These are phyloP conservation scores for Aphelocoma californica DNA, from an alignment of 2,797 vertebrate genomes.

Conservation along the genomic window DNA sequence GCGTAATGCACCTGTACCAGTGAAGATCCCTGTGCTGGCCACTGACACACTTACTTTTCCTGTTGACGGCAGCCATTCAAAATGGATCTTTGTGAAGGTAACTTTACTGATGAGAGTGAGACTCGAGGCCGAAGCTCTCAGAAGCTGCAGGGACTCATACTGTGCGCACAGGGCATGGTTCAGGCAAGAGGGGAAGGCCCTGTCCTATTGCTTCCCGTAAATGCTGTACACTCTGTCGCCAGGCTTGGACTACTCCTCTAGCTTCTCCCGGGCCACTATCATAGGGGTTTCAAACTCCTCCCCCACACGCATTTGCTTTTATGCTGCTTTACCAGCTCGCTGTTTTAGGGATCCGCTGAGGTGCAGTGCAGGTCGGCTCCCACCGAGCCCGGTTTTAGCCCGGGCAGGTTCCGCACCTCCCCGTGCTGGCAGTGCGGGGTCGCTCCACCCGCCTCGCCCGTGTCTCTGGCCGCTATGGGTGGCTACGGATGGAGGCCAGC, in stretches of 20 bases:
- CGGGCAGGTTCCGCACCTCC: neutral
- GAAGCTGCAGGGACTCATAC: neutral
- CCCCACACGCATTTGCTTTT: accelerated
- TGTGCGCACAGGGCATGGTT: neutral
- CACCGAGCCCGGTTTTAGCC: accelerated
- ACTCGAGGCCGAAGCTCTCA: neutral
- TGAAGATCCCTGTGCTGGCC: neutral
- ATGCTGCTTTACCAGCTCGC: no score
- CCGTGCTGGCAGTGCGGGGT: accelerated
- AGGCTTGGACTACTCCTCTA: neutral
- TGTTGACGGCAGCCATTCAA: neutral
- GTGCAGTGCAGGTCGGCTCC: accelerated
- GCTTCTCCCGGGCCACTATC: neutral
- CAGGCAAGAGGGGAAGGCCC: neutral
- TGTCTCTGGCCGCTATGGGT: accelerated
- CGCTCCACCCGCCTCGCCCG: neutral
- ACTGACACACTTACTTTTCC: neutral
- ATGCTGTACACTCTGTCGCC: accelerated
- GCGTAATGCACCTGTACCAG: accelerated
- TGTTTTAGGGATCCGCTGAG: accelerated
- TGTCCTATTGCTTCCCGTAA: neutral
- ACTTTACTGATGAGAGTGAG: no score
- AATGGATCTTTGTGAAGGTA: neutral
- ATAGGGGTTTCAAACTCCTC: accelerated
- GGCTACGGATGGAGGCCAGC: neutral